Evolutionary conservation across 1,140 invertebrate genomes (phyloP).

Genomic region (Planococcus citri): DNA sequence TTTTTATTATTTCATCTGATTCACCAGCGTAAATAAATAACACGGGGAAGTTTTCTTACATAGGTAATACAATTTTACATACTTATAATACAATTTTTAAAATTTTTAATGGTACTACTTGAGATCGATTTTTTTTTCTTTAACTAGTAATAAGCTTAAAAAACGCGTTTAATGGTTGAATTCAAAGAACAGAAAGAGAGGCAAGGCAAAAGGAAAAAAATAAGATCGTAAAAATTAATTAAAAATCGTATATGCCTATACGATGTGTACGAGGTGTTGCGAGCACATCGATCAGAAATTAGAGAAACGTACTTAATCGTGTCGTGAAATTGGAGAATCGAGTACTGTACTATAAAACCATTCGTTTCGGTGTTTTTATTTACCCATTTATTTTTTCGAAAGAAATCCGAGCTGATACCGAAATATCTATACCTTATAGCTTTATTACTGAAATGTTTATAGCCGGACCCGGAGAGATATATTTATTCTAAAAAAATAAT

Average conservation of each 20-base stretch:
- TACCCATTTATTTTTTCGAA: no score
- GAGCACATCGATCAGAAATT: not conserved
- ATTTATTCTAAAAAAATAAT: no score
- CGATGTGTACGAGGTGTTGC: no score
- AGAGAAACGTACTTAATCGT: not conserved
- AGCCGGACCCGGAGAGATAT: no score
- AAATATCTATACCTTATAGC: no score
- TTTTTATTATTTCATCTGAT: not conserved
- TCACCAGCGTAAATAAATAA: not conserved
- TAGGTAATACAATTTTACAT: not conserved
- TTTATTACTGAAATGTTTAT: no score
- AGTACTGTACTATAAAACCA: no score
- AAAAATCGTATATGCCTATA: not conserved
- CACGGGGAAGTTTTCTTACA: not conserved
- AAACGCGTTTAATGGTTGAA: not conserved
- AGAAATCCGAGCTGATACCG: no score
- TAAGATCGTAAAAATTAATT: constrained; percentile 8
- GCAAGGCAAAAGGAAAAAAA: not conserved
- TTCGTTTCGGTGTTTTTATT: not conserved
- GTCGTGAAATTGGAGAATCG: not conserved
- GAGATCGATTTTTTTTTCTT: not conserved
- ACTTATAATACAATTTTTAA: not conserved
- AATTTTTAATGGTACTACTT: not conserved
- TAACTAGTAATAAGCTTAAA: not conserved
- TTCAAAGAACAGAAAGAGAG: not conserved